A percentile compares a stretch with the other conserved stretches of the same genome.
phyloP scores from a whole-genome alignment of 2,888 invertebrate genomes.

The Diarsia dahlii region DNA sequence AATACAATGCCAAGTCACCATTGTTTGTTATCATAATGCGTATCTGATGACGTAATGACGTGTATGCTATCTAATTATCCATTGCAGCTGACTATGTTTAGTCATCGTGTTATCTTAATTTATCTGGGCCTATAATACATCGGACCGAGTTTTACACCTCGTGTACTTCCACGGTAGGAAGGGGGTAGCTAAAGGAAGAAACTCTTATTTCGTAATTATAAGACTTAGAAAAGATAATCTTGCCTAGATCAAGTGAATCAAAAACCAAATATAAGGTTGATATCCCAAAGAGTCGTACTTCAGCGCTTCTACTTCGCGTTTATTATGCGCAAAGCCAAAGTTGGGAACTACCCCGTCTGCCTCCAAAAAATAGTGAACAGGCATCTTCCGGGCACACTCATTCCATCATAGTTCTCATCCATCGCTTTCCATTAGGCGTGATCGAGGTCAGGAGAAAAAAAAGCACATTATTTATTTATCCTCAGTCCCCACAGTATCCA shows the following conservation, averaged over 20 bases:
- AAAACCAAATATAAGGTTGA: neutral
- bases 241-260: neutral
- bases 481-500: neutral
- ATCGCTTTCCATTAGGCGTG: too few species aligned
- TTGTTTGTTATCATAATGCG: constrained; percentile 39
- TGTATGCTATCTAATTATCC: constrained; percentile 15
- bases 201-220: neutral
- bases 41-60: constrained; percentile 44
- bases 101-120: constrained; percentile 3
- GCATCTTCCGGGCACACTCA: too few species aligned
- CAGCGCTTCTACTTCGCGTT: too few species aligned
- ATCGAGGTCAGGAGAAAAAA: too few species aligned
- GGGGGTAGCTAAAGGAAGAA: neutral
- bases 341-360: too few species aligned
- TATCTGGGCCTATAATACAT: neutral
- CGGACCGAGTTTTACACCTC: neutral
- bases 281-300: too few species aligned
- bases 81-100: constrained; percentile 7
- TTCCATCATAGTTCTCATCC: too few species aligned
- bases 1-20: constrained; percentile 51
- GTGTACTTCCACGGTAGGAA: neutral
- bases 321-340: too few species aligned
- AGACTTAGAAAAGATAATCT: neutral
- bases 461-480: neutral
- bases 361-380: too few species aligned